Base-by-base conservation (phyloP, 2,797 vertebrate genomes). In the Pyrocephalus nanus region DNA sequence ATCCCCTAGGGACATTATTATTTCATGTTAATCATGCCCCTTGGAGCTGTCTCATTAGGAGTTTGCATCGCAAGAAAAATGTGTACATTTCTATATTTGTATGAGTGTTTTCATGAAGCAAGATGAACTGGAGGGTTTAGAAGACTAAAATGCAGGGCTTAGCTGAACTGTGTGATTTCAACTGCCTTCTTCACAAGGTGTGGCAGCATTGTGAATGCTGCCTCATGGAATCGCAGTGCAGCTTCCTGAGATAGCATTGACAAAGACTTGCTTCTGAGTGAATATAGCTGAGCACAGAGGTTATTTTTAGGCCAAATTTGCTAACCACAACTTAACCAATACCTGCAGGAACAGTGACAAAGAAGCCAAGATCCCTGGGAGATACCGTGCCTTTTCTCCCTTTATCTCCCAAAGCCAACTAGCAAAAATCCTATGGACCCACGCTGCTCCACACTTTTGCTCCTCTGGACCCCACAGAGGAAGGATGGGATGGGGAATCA, bases 21-120 rank as follows among this genome's bases (percentile, higher is more conserved):
- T 95, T 94, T 97, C 94, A 89, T 96, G 74, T 96, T 97, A 97
- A 96, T 97, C 88, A 96, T 27, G 92, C 47, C 81, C 62, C 79
- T 61, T 92, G 77, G 84, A 91, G 77, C 90, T 96, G 78, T 92
- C 92, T 97, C 94, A 85, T 89, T 96, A 92, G n/a, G 94, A 94
- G n/a, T 76, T 75, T 90, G 57, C 67, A 82, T 23, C 6, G 21
- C 53, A 94, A 96, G 82, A 91, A 97, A 91, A 96, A 94, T 90
- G 19, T 65, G 61, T 58, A 70, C 54, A 57, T 91, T 87, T 94
- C 75, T 83, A 12, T 75, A 80, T 93, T 86, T 93, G 55, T 32
- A 0, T 67, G 70, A 58, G 38, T 72, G 64, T 93, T 95, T 69
- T 86, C 48, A 42, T 82, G 92, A 70, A 95, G 45, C 61, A 92